A percentile compares a stretch with the other conserved stretches of the same genome.
Conservation (phyloP, 37 sponge, comb jelly and placozoan species). For the Mnemiopsis leidyi region DNA sequence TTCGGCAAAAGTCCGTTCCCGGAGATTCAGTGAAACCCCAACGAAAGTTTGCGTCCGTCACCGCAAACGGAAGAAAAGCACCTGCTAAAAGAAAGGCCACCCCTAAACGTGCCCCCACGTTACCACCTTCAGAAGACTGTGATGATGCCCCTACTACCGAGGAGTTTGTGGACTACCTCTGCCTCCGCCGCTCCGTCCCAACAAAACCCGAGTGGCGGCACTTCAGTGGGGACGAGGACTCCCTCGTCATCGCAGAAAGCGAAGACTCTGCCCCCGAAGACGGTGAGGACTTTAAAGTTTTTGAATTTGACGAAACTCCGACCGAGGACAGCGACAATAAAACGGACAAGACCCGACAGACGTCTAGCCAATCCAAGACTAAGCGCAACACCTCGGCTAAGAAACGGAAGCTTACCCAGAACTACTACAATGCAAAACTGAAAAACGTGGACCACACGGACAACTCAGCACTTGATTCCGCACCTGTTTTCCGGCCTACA, state of each 20-base stretch:
- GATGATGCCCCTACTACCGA: neutral
- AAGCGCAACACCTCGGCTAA: neutral
- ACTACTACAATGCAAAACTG: conserved; percentile 11
- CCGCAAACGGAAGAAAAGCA: neutral
- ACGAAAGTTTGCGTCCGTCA: conserved; percentile 6
- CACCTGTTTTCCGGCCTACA: neutral
- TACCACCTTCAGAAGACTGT: neutral
- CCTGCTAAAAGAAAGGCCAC: neutral
- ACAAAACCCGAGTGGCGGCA: neutral
- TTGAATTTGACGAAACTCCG: neutral
- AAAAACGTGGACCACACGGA: neutral
- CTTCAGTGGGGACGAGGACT: conserved; percentile 11
- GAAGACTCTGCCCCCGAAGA: conserved; percentile 5
- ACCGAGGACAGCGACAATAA: neutral
- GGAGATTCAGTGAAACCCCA: neutral
- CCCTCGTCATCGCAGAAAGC: conserved; percentile 30
- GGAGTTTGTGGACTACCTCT: conserved; percentile 58
- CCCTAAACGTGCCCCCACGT: neutral
- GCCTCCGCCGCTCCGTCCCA: neutral
- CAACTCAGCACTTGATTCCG: conserved; percentile 3
- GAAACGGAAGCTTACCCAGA: conserved; percentile 19
- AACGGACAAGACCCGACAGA: neutral
- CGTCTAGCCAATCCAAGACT: neutral
- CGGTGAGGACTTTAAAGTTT: conserved; percentile 37
- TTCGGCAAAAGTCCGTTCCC: neutral